Conservation (phyloP, 1,140 invertebrate species). For the Caerostris extrusa region DNA sequence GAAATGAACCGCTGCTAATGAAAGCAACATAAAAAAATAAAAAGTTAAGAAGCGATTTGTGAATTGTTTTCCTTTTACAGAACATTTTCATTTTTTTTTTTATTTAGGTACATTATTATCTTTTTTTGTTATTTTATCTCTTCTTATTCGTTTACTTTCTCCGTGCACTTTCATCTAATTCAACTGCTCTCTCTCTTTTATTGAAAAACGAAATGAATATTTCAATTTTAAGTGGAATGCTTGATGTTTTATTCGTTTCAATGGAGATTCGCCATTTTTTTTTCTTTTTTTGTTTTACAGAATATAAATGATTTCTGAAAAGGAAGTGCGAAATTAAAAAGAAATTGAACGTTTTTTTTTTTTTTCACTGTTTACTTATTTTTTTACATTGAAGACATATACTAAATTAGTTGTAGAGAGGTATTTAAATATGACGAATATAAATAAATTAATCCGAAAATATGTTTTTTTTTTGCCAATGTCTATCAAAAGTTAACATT, state of each 20-base stretch:
- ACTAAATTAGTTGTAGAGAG: too few species aligned
- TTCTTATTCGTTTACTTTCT: not conserved
- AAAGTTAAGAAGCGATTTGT: conserved; percentile 66
- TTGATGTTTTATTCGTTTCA: conserved; percentile 48
- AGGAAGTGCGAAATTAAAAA: conserved; percentile 20
- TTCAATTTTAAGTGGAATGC: conserved; percentile 53
- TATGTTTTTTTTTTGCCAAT: too few species aligned
- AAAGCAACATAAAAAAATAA: conserved; percentile 54
- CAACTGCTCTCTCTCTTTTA: conserved; percentile 59
- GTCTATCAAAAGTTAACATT: too few species aligned
- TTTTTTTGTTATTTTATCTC: not conserved
- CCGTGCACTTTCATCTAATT: conserved; percentile 54
- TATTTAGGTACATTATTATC: conserved; percentile 10
- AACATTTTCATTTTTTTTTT: conserved; percentile 47
- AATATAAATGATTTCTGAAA: not conserved
- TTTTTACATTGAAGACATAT: too few species aligned
- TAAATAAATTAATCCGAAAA: too few species aligned
- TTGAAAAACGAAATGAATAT: conserved; percentile 67
- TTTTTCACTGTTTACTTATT: too few species aligned
- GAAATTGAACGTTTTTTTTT: not conserved
- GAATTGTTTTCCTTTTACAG: conserved; percentile 63
- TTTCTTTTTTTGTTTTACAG: not conserved
- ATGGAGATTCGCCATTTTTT: conserved; percentile 10
- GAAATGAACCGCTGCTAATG: conserved; percentile 45
- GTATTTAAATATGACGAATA: too few species aligned